These are phyloP conservation scores for Aporrectodea caliginosa DNA, from an alignment of 1,140 invertebrate species.

Conservation along the genomic window DNA sequence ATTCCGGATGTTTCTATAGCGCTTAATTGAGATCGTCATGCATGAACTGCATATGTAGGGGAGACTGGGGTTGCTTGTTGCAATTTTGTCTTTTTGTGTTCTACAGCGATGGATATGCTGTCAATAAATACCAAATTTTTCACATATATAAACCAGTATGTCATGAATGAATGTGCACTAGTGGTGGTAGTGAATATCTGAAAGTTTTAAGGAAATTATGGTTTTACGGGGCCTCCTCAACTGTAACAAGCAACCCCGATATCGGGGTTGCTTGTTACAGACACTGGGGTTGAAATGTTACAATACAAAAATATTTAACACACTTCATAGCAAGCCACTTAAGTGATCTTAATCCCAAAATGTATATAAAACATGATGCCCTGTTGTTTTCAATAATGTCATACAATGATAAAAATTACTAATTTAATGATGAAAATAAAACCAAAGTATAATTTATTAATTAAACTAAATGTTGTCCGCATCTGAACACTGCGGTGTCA, in stretches of 20 bases:
- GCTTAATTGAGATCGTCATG: too few relatives aligned
- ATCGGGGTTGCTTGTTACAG: not conserved
- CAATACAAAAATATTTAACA: too few relatives aligned
- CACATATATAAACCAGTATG: not conserved
- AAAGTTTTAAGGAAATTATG: not conserved
- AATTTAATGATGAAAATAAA: not conserved
- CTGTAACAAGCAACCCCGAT: not conserved
- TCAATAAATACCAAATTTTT: not conserved
- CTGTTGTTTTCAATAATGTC: not conserved
- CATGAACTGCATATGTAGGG: too few relatives aligned
- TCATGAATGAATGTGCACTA: not conserved
- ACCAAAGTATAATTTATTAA: not conserved
- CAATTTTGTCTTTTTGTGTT: not conserved
- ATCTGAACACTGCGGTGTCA: too few relatives aligned
- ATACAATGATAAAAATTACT: not conserved
- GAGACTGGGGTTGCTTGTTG: conserved; percentile 3
- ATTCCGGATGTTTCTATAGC: too few relatives aligned
- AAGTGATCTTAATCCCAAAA: too few relatives aligned
- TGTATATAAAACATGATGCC: too few relatives aligned
- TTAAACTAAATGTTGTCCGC: not conserved
- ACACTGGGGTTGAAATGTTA: not conserved
- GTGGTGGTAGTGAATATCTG: not conserved
- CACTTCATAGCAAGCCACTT: too few relatives aligned
- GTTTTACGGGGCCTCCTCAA: not conserved
- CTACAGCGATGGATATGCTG: not conserved